Evolutionary conservation across 2,797 vertebrate genomes (phyloP), one percentile per base, ranked within the genome.

Genomic region (Helicolenus hilgendorfi): DNA sequence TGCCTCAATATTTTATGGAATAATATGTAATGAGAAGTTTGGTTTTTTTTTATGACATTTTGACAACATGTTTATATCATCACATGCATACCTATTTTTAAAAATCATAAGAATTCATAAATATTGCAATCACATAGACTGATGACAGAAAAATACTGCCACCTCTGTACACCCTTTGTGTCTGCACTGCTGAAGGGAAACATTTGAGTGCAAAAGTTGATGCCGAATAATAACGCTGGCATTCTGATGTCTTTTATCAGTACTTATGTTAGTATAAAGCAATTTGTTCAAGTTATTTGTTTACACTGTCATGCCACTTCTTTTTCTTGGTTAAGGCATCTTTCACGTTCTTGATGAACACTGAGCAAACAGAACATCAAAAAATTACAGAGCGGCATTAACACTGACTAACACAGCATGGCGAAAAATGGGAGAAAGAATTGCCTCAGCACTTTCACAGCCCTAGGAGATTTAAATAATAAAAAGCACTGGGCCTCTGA

Each of bases 381-480:
- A 91, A 96, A 96, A 97, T 97, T 95, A 96, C 93, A 95, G 94
- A 94, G 89, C 90, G 33, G 90, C 95, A 96, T 97, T 97, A 97
- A 96, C 94, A 94, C 91, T 92, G 96, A 96, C 95, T 94, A 96
- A 96, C 95, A 89, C 93, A 94, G 96, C 95, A 96, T 96, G 96
- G 97, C 94, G 90, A 96, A 95, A 97, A 97, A 97, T 91, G 94
- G 92, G 92, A 90, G 89, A 95, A 96, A 96, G 96, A 95, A 89
- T 91, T 90, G 93, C 94, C 96, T 96, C 91, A 96, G 95, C 96
- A 95, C 95, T 96, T 96, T 96, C 94, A 93, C 96, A 95, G 96
- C 97, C 97, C 96, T 97, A 90, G 96, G 97, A 98, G 97, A 98
- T 98, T 97, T 98, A 97, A 98, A 98, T 98, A 98, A 98, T 98